phyloP scores from a whole-genome alignment of 2,797 vertebrate genomes.

The Erethizon dorsatum region DNA sequence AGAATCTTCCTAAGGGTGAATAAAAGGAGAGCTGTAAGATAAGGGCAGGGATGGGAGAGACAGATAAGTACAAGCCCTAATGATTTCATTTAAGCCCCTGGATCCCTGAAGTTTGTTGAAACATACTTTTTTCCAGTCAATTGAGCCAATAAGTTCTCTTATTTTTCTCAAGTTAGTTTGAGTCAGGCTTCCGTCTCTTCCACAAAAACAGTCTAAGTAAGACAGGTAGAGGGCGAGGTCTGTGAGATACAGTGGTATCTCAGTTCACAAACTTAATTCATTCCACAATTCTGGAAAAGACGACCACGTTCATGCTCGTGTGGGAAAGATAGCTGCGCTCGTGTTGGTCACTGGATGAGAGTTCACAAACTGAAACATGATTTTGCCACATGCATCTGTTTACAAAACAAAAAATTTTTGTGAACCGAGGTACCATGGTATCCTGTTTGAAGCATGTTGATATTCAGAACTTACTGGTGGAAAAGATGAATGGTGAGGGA shows the following conservation, averaged over 20 bases:
- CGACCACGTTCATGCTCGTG: not conserved
- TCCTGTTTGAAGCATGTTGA: not conserved
- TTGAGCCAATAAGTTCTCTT: not conserved
- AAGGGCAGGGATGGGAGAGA: not conserved
- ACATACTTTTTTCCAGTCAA: not conserved
- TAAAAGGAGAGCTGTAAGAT: not conserved
- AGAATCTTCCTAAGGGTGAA: not conserved
- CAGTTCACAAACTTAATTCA: not conserved
- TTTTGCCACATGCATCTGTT: not conserved
- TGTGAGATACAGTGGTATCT: not conserved
- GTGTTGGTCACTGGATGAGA: not conserved
- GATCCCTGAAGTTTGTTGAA: not conserved
- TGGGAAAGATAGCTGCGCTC: not conserved
- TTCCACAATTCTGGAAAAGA: not conserved
- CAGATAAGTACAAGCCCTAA: not conserved
- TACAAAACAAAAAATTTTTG: not conserved
- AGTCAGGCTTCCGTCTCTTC: not conserved
- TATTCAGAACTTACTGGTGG: not conserved
- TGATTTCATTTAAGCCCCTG: not conserved
- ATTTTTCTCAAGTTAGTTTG: not conserved
- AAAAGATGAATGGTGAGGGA: not conserved
- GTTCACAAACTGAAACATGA: not conserved
- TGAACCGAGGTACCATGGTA: not conserved
- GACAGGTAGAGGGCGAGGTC: not conserved
- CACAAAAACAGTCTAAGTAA: not conserved